Conservation (phyloP, 2,888 invertebrate species). For the Brachylomia viminalis region DNA sequence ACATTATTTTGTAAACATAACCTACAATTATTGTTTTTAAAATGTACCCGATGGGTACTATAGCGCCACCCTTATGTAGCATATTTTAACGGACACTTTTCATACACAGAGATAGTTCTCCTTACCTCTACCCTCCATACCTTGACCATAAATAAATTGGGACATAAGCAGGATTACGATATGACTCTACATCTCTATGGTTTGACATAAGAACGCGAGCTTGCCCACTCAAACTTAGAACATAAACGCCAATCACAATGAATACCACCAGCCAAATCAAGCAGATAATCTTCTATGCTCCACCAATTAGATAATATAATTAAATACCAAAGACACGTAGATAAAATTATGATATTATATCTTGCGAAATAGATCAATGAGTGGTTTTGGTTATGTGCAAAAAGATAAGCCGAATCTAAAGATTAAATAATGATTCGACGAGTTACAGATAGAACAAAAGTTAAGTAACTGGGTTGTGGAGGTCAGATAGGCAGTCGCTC, state of each 20-base stretch:
- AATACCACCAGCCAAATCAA: not conserved
- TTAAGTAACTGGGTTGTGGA: not conserved
- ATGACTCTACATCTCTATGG: not conserved
- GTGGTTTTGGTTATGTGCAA: slow-evolving; percentile 3
- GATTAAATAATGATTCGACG: slow-evolving; percentile 11
- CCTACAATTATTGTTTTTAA: too few relatives aligned
- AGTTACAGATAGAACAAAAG: slow-evolving; percentile 17
- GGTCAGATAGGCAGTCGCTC: not conserved
- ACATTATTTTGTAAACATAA: too few relatives aligned
- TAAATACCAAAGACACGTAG: slow-evolving; percentile 18
- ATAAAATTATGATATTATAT: slow-evolving; percentile 38
- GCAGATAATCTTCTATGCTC: not conserved
- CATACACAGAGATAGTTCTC: too few relatives aligned
- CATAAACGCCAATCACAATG: slow-evolving; percentile 1
- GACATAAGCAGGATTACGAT: too few relatives aligned
- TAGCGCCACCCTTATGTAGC: too few relatives aligned
- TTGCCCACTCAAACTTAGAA: not conserved
- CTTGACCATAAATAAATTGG: not conserved
- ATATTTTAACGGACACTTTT: too few relatives aligned
- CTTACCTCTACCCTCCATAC: too few relatives aligned
- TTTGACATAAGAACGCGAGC: not conserved
- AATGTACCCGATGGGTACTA: too few relatives aligned
- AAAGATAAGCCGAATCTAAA: slow-evolving; percentile 29
- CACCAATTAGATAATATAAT: slow-evolving; percentile 27
- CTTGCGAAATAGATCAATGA: slow-evolving; percentile 24